phyloP scores from a whole-genome alignment of 2,113 vertebrate species.

The Myxocyprinus asiaticus region DNA sequence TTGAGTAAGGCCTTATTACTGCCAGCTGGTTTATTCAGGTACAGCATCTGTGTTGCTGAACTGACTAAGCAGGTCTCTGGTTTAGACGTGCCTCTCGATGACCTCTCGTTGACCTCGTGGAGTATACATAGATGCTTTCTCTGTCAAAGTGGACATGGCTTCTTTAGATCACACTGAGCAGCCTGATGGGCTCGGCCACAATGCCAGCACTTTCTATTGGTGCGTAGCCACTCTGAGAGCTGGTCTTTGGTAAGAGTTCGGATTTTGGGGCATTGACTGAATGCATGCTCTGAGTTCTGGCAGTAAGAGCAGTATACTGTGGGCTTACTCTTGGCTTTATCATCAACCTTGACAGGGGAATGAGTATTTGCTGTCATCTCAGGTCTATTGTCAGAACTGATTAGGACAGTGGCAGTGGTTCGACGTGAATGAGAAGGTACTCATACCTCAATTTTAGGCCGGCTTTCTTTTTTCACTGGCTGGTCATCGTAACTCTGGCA shows the following conservation, averaged over 20 bases:
- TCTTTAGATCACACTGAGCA: conserved; percentile 8
- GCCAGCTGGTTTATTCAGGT: no score
- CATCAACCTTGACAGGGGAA: background rate
- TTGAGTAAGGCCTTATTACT: no score
- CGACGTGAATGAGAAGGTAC: no score
- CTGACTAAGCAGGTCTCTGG: no score
- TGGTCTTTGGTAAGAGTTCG: conserved; percentile 10
- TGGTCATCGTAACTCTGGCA: no score
- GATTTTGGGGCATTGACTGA: conserved; percentile 9
- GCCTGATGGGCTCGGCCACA: conserved; percentile 10
- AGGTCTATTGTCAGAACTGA: background rate
- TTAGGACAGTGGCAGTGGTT: no score
- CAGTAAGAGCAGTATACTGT: conserved; percentile 26
- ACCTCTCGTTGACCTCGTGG: no score
- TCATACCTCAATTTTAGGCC: no score
- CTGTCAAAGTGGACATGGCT: conserved; percentile 15
- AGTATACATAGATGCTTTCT: background rate
- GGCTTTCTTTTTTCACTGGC: no score
- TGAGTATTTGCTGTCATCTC: background rate
- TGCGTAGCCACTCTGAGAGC: background rate
- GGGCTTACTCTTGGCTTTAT: background rate
- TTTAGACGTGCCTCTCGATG: no score
- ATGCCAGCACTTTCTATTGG: conserved; percentile 15
- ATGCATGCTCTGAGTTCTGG: conserved; percentile 3
- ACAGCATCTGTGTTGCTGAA: no score